These are phyloP conservation scores for Orgyia antiqua DNA, from an alignment of 2,888 invertebrate species.

Conservation along the genomic window DNA sequence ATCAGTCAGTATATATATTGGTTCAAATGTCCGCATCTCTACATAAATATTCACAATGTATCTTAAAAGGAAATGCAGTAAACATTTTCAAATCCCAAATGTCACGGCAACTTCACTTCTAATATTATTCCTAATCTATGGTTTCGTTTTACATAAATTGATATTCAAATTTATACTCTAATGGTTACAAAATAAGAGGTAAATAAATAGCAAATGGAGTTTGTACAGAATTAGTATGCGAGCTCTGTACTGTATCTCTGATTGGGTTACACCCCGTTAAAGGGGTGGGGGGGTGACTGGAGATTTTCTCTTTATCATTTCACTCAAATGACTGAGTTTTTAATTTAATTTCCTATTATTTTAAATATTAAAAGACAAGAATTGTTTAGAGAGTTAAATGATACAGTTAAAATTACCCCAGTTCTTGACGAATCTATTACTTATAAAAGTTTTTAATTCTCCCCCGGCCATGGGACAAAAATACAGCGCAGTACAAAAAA, in stretches of 20 bases:
- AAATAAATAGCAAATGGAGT: slow-evolving; percentile 9
- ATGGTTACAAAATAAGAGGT: slow-evolving; percentile 7
- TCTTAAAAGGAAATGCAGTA: slow-evolving; percentile 15
- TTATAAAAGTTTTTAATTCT: no score
- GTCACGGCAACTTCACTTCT: slow-evolving; percentile 18
- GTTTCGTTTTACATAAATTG: background rate
- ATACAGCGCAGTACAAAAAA: no score
- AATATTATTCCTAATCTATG: slow-evolving; percentile 20
- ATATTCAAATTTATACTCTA: slow-evolving; percentile 16
- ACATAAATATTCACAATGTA: slow-evolving; percentile 22
- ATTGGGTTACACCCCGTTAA: slow-evolving; percentile 54
- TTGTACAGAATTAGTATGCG: slow-evolving; percentile 55
- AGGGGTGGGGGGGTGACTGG: slow-evolving; percentile 40
- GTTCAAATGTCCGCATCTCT: slow-evolving; percentile 1
- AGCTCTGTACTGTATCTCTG: slow-evolving; percentile 45
- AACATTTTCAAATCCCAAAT: slow-evolving; percentile 18
- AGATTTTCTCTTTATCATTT: slow-evolving; percentile 59
- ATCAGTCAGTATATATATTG: slow-evolving; percentile 1
- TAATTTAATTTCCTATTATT: slow-evolving; percentile 47
- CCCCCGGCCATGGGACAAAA: no score
- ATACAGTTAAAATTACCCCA: no score
- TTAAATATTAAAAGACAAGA: slow-evolving; percentile 27
- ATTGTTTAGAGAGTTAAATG: slow-evolving; percentile 6
- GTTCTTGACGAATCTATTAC: no score
- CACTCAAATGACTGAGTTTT: slow-evolving; percentile 51